A percentile compares a stretch with the other conserved stretches of the same genome.
Conservation (phyloP, 1,140 invertebrate species). For the Cephus cinctus region DNA sequence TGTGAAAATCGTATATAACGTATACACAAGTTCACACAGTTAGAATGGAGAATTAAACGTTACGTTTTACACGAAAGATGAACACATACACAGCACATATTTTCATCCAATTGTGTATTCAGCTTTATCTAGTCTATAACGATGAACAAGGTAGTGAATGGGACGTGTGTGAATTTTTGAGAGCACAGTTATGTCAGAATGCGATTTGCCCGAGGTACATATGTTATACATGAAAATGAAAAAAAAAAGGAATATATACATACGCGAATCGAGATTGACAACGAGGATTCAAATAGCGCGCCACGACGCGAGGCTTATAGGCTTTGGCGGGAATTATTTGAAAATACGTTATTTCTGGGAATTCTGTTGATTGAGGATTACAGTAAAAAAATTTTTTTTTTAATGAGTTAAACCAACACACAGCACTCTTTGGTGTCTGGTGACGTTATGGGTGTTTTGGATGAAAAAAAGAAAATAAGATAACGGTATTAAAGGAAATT, state of each 20-base stretch:
- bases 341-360: too few relatives aligned
- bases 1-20: background rate
- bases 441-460: too few relatives aligned
- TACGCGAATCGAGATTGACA: background rate
- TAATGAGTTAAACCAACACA: conserved; percentile 2
- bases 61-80: background rate
- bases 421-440: conserved; percentile 15
- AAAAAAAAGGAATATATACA: background rate
- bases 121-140: conserved; percentile 51
- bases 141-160: conserved; percentile 22
- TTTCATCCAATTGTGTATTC: conserved; percentile 40
- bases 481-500: conserved; percentile 4
- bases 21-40: background rate
- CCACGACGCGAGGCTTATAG: too few relatives aligned
- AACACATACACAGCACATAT: conserved; percentile 18
- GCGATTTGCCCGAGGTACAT: conserved; percentile 25
- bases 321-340: too few relatives aligned
- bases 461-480: conserved; percentile 16
- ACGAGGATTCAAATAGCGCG: background rate
- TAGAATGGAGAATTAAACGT: background rate
- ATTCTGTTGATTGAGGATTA: too few relatives aligned
- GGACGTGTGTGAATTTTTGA: conserved; percentile 16
- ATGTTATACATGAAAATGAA: background rate
- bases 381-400: conserved; percentile 7
- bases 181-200: conserved; percentile 22